Evolutionary conservation across 1,140 invertebrate species (phyloP), one percentile per base, ranked within the genome.

Genomic region (Drosophila busckii): DNA sequence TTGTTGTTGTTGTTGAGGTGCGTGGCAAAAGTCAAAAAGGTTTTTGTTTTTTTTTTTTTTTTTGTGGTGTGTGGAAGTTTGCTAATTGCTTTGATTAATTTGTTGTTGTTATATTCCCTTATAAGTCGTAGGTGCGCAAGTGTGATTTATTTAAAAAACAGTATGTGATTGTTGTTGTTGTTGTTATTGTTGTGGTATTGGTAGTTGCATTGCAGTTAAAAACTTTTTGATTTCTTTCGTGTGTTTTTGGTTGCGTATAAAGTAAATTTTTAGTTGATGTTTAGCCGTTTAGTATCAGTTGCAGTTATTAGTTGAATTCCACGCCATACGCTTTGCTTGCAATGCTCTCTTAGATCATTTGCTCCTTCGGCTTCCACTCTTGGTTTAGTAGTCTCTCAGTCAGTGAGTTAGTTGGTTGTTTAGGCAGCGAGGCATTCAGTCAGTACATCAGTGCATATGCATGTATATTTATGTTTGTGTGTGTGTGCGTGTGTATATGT

Each of bases 381-480:
- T 13, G 59, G 13, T 56, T 60, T 53, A 44, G 62, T 44, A 42
- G 59, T 58, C 58, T 61, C 68, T 80, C 73, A 80, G 73, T 80
- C 75, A 80, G 73, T 80, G 75, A 80, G 73, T 78, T 78, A 80
- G 73, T 78, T 80, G 53, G 49, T 73, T 78, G 50, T 59, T 70
- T 80, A 80, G 73, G 73, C 73, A 80, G 75, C 73, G 59, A 80
- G 73, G 73, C 73, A 65, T 80, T 80, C 73, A 80, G 73, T 80
- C 73, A 80, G 75, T 80, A 82, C 75, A 68, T 80, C 75, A 82
- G 68, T 82, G 68, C 63, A 62, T 64, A 9, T 48, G 20, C 26
- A 15, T 50, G 5, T 49, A 13, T 46, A 10, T 67, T 31, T 48
- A 20, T 3, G 7, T 35, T 28, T 35, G 29, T 46, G 32, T 31